Base-by-base conservation (phyloP, 1,140 invertebrate species). In the Leguminivora glycinivorella region DNA sequence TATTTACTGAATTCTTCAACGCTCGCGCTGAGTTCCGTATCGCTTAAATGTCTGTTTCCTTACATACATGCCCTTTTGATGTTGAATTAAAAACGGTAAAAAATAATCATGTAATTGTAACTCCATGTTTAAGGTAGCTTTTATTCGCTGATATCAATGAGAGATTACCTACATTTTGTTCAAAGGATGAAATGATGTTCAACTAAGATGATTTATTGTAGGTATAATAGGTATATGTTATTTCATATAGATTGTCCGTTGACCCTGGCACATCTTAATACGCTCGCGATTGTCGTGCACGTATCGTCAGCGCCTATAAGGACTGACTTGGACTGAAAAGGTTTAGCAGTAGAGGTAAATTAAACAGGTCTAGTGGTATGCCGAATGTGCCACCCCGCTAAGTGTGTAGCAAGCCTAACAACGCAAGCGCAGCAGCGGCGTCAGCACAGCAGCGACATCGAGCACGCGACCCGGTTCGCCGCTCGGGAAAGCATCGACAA, bases 401-500 rank as follows among this genome's bases (percentile, higher is more conserved):
- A 26, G 56, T 60, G 58, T 70, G 76, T 78, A 73, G 73, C 79
- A 78, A 70, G 83, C 80, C 73, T 77, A 82, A 75, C 67, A 38
- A 74, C 47, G 80, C 72, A 79, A 83, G 80, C 82, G 78, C 82
- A 81, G 75, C 74, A 52, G 76, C 77, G 74, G 73, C 78, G 78
- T 31, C 29, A 63, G 25, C 58, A 63, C 29, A 63, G 25, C 58
- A 63, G 58, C 58, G 58, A 63, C 89, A 91, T 87, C 85, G 88
- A 89, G 88, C 88, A 83, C 89, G 85, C 88, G 89, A 91, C 89
- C 89, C 86, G 89, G 83, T 90, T 91, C 86, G 81, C 81, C 85
- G 85, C 85, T 88, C 88, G 89, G 90, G 89, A 91, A 91, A 91
- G 89, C 89, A 91, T 88, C 88, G 83, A 86, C 83, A 85, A 91